phyloP scores from a whole-genome alignment of 2,113 vertebrate genomes.

The Hymenochirus boettgeri region DNA sequence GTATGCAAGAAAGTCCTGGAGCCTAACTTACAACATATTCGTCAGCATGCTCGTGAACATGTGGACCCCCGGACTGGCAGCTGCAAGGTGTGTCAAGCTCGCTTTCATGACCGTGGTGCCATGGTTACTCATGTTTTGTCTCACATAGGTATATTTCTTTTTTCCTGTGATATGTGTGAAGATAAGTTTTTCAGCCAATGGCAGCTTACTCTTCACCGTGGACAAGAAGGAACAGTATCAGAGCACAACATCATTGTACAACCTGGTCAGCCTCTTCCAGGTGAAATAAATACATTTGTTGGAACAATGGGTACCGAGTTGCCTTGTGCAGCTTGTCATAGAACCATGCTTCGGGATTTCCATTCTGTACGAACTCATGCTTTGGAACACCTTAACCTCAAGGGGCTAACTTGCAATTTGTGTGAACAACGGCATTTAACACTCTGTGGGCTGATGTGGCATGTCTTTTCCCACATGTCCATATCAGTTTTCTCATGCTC shows the following conservation, averaged over 20 bases:
- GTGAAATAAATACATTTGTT: slow-evolving; percentile 51
- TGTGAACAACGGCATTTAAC: slow-evolving; percentile 80
- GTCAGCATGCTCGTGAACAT: slow-evolving; percentile 78
- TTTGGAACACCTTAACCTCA: slow-evolving; percentile 77
- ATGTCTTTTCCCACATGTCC: slow-evolving; percentile 78
- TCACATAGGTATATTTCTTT: slow-evolving; percentile 88
- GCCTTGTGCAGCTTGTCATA: slow-evolving; percentile 74
- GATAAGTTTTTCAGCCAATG: slow-evolving; percentile 84
- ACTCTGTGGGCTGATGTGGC: slow-evolving; percentile 88
- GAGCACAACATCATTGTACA: slow-evolving; percentile 70
- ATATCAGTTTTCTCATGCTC: slow-evolving; percentile 85
- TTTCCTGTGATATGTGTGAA: slow-evolving; percentile 90
- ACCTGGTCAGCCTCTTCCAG: slow-evolving; percentile 57
- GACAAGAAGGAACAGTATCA: slow-evolving; percentile 63
- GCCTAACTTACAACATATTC: slow-evolving; percentile 75
- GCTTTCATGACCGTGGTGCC: slow-evolving; percentile 76
- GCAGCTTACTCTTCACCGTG: slow-evolving; percentile 81
- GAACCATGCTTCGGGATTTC: slow-evolving; percentile 80
- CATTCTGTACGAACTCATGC: slow-evolving; percentile 79
- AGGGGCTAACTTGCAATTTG: slow-evolving; percentile 75
- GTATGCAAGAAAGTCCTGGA: slow-evolving; percentile 76
- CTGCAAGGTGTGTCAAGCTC: slow-evolving; percentile 79
- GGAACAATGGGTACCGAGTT: slow-evolving; percentile 59
- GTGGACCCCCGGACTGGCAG: slow-evolving; percentile 73
- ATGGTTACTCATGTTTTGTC: slow-evolving; percentile 75